These are phyloP conservation scores for Hylyphantes graminicola DNA, from an alignment of 1,140 invertebrate genomes.

Conservation along the genomic window DNA sequence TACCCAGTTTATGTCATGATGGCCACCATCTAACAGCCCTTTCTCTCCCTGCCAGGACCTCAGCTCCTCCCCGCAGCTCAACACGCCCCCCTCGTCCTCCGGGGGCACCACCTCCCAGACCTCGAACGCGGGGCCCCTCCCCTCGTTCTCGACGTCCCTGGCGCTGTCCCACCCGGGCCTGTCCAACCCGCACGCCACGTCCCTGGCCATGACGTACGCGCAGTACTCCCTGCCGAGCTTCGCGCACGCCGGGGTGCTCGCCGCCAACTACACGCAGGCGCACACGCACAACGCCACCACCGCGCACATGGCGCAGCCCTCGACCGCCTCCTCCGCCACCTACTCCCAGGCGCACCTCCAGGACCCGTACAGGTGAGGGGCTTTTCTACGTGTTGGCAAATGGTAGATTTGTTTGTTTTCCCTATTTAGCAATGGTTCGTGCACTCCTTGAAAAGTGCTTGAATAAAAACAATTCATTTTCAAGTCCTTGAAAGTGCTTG, in stretches of 20 bases:
- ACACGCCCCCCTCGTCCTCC: slow-evolving; percentile 40
- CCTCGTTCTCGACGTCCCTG: slow-evolving; percentile 53
- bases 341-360: slow-evolving; percentile 36
- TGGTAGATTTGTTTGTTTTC: too few species aligned
- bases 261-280: slow-evolving; percentile 52
- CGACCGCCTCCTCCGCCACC: slow-evolving; percentile 33
- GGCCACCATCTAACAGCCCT: too few species aligned
- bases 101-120: slow-evolving; percentile 31
- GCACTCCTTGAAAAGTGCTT: too few species aligned
- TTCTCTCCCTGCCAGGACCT: slow-evolving; percentile 8
- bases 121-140: slow-evolving; percentile 41
- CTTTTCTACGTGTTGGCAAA: too few species aligned
- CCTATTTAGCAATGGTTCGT: too few species aligned
- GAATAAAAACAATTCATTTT: too few species aligned
- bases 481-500: too few species aligned
- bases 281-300: slow-evolving; percentile 38
- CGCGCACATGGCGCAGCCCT: slow-evolving; percentile 22
- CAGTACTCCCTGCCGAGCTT: slow-evolving; percentile 57
- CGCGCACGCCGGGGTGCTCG: slow-evolving; percentile 55
- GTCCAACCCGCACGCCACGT: slow-evolving; percentile 52
- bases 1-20: too few species aligned
- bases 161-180: slow-evolving; percentile 51
- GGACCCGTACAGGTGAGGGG: slow-evolving; percentile 54
- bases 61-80: slow-evolving; percentile 46
- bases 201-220: slow-evolving; percentile 56